phyloP scores from a whole-genome alignment of 2,888 invertebrate genomes.

The Andrena fulva region DNA sequence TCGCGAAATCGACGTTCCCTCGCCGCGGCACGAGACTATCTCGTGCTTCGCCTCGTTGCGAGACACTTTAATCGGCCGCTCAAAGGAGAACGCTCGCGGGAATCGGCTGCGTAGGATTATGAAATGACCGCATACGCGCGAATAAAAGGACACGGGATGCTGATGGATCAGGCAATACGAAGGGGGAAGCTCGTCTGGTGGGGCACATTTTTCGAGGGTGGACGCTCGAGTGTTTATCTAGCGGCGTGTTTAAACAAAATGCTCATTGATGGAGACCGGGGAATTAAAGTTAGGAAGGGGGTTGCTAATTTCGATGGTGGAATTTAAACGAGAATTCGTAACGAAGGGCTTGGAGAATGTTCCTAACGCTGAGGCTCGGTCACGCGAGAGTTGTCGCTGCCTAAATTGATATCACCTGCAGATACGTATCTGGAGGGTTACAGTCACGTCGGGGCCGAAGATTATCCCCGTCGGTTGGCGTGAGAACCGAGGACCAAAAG shows the following conservation, averaged over 20 bases:
- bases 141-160: too few relatives aligned
- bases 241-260: too few relatives aligned
- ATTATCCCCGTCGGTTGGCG: slow-evolving; percentile 39
- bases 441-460: slow-evolving; percentile 9
- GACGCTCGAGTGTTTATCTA: too few relatives aligned
- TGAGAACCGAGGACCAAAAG: slow-evolving; percentile 62
- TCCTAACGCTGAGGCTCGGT: too few relatives aligned
- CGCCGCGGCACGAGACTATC: slow-evolving; percentile 10
- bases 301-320: neutral
- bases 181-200: too few relatives aligned
- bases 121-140: too few relatives aligned
- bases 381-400: neutral
- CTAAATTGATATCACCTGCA: neutral
- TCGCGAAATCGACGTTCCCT: slow-evolving; percentile 35
- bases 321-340: neutral
- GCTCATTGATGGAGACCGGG: too few relatives aligned
- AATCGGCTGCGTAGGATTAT: neutral
- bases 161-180: too few relatives aligned
- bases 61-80: slow-evolving; percentile 22
- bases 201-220: too few relatives aligned
- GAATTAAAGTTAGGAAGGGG: neutral
- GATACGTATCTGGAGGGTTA: neutral
- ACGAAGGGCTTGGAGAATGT: too few relatives aligned
- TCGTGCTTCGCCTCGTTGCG: slow-evolving; percentile 27
- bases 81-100: neutral